A percentile compares a stretch with the other conserved stretches of the same genome.
These are phyloP conservation scores for Pinctada fucata DNA, from an alignment of 2,888 invertebrate species.

Conservation along the genomic window DNA sequence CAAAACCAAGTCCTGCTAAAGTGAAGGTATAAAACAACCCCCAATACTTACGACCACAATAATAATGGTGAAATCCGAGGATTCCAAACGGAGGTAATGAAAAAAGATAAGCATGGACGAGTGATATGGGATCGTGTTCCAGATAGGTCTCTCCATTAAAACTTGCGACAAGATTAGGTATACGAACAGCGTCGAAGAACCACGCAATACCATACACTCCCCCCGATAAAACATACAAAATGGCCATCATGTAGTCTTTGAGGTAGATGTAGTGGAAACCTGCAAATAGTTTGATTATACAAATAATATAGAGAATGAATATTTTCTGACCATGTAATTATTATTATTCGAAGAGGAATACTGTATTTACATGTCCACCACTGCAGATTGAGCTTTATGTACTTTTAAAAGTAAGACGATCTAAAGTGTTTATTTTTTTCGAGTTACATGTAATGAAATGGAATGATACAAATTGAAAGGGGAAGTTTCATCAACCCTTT, in stretches of 20 bases:
- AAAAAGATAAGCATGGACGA: conserved; percentile 45
- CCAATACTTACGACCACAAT: conserved; percentile 49
- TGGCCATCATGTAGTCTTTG: conserved; percentile 42
- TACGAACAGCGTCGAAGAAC: conserved; percentile 26
- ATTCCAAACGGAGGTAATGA: conserved; percentile 45
- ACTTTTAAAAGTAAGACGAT: too few relatives aligned
- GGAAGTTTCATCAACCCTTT: too few relatives aligned
- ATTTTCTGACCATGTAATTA: too few relatives aligned
- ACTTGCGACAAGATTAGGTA: conserved; percentile 18
- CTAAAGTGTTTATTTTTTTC: too few relatives aligned
- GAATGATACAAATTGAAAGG: too few relatives aligned
- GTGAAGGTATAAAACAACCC: conserved; percentile 58
- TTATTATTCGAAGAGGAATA: too few relatives aligned
- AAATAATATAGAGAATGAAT: too few relatives aligned
- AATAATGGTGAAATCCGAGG: conserved; percentile 59
- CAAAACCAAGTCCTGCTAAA: conserved; percentile 54
- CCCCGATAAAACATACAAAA: conserved; percentile 52
- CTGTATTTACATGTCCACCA: too few relatives aligned
- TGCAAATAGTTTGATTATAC: conserved; percentile 6
- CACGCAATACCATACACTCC: conserved; percentile 59
- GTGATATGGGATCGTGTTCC: conserved; percentile 5
- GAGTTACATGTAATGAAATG: too few relatives aligned
- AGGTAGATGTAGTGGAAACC: conserved; percentile 64
- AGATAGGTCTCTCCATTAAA: conserved; percentile 23
- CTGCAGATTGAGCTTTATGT: too few relatives aligned